Evolutionary conservation across 2,888 invertebrate genomes (phyloP), one percentile per base, ranked within the genome.

Genomic region (Apotomis capreana): DNA sequence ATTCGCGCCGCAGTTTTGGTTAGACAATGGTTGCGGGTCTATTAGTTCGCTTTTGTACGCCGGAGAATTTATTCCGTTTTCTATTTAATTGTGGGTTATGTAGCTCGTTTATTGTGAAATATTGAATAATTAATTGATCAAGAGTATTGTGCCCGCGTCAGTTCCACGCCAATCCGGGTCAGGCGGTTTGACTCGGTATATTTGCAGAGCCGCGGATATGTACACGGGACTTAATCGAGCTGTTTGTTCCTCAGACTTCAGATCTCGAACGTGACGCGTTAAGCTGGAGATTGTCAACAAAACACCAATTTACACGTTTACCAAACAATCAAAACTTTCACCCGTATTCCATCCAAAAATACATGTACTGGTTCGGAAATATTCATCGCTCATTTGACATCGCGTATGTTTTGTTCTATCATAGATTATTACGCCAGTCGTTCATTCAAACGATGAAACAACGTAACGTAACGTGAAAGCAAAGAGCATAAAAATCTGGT

Each of bases 1-100:
- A 78, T 81, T 78, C 78, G 77, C 78, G 77, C 40, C 77, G 77
- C 73, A 69, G 69, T 51, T 64, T 36, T 75, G 73, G 61, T 61
- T 68, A 72, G 72, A 72, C 72, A 72, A 72, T 72, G 72, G 62
- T 37, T 54, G 68, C 40, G 54, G 63, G 44, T 62, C 68, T 44
- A 72, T 72, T 72, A 72, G 26, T 15, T 15, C 58, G 63, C 68
- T 63, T 62, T 72, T 68, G 68, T 72, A 6, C 57, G 49, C 63
- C 8, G 15, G 44, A 52, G 55, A 51, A 58, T 63, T 54, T 68
- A 52, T 64, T 51, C 68, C 52, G 54, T 59, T 68, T 68, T 52
- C 68, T 37, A 54, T 59, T 68, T 63, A 63, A 72, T 62, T 72
- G 62, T 54, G 46, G 52, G 54, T 10, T 63, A 51, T 68, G 37